Base-by-base conservation (phyloP, 2,888 invertebrate species). In the Dendrolimus pini region DNA sequence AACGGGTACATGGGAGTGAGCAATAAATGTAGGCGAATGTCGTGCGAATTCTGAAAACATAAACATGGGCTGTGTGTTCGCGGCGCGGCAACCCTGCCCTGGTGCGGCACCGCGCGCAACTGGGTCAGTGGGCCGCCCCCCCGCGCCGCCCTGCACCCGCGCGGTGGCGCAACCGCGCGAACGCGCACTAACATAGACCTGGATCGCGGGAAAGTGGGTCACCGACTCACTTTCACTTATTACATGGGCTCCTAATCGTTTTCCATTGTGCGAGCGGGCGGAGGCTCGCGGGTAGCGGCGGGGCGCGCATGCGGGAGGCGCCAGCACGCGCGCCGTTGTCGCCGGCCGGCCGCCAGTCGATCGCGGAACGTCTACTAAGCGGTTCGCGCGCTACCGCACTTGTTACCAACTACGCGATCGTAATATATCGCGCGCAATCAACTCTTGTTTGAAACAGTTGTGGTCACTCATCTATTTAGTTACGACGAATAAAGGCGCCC, bases 161-260 rank as follows among this genome's bases (percentile, higher is more conserved):
- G 79, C 82, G 80, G 85, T 86, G 85, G 91, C 92, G 85, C 85
- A 86, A 85, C 83, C 82, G 84, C 87, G 87, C 86, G 86, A 89
- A 85, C 89, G 87, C 87, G 89, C 89, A 89, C 94, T 94, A 95
- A 96, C 96, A 96, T 96, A 96, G 96, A 96, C 96, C 96, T 96
- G 95, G 95, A 96, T 96, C 94, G 93, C 92, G 92, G 93, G 94
- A 95, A 96, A 96, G 96, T 96, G 94, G 96, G 96, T 96, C 96
- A 95, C 93, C 93, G 92, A 93, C 92, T 95, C 94, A 95, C 95
- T 95, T 95, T 95, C 95, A 95, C 95, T 95, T 94, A 94, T 95
- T 94, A 94, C 94, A 94, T 94, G 93, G 94, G 93, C 92, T 92
- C 92, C 93, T 93, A 93, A 93, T 93, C 93, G 93, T 93, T 93